Evolutionary conservation across 1,140 invertebrate species (phyloP).

Genomic region (Macrotrachela quadricornifera): DNA sequence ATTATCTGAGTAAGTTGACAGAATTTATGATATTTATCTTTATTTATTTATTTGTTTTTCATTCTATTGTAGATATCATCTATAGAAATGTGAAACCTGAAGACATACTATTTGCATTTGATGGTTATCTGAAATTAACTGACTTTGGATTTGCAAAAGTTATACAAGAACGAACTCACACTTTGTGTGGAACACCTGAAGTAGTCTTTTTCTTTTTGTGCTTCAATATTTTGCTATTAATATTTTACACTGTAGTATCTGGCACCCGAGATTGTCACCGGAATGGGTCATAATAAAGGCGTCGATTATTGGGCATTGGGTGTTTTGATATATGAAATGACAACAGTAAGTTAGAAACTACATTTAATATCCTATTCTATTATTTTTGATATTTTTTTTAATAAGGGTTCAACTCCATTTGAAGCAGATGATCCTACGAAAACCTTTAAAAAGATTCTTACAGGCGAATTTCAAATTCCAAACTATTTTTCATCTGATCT

Average conservation of each 20-base stretch:
- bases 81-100: constrained; percentile 11
- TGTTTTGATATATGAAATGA: constrained; percentile 46
- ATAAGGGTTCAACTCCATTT: constrained; percentile 38
- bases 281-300: constrained; percentile 43
- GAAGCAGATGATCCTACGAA: constrained; percentile 36
- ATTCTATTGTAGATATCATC: background rate
- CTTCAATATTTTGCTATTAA: background rate
- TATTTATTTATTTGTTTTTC: background rate
- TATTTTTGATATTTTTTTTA: background rate
- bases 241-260: constrained; percentile 8
- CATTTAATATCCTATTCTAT: constrained; percentile 38
- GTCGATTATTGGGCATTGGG: constrained; percentile 93
- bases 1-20: background rate
- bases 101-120: constrained; percentile 8
- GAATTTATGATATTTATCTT: too few species aligned
- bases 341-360: constrained; percentile 47
- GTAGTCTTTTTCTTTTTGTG: too few species aligned
- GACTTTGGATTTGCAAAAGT: constrained; percentile 99
- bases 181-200: constrained; percentile 13
- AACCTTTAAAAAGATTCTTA: constrained; percentile 59
- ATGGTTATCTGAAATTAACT: constrained; percentile 34
- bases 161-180: constrained; percentile 44
- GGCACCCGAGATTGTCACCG: constrained; percentile 6
- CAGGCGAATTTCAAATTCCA: constrained; percentile 49
- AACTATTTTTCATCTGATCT: constrained; percentile 53